Evolutionary conservation across 2,113 vertebrate species (phyloP).

Genomic region (Holacanthus passer): DNA sequence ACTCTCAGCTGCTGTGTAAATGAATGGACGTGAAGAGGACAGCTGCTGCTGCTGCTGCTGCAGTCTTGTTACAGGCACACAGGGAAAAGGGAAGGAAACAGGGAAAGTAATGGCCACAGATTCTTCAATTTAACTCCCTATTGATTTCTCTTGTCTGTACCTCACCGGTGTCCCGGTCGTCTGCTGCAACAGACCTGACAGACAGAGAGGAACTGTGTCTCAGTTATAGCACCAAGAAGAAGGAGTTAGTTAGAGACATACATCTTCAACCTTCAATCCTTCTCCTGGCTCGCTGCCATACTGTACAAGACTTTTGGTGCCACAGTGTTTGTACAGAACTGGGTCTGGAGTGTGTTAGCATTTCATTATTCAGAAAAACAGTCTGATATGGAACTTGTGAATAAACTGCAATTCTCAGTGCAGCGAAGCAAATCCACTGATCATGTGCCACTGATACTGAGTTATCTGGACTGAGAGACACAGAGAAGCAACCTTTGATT

Average conservation of each 20-base stretch:
- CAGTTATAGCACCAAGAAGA: slow-evolving; percentile 27
- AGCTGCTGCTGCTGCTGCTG: slow-evolving; percentile 23
- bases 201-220: slow-evolving; percentile 52
- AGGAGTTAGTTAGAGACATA: slow-evolving; percentile 34
- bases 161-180: slow-evolving; percentile 53
- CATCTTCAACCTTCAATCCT: background rate
- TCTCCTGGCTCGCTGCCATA: background rate
- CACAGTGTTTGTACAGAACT: too few species aligned
- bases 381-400: background rate
- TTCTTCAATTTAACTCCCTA: slow-evolving; percentile 81
- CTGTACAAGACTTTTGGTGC: background rate
- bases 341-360: too few species aligned
- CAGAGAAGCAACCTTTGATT: background rate
- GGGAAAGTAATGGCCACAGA: slow-evolving; percentile 78
- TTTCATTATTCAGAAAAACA: too few species aligned
- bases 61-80: slow-evolving; percentile 54
- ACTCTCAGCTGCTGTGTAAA: slow-evolving; percentile 3
- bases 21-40: slow-evolving; percentile 31
- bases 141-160: slow-evolving; percentile 77
- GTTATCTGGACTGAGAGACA: background rate
- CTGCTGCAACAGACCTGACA: slow-evolving; percentile 56
- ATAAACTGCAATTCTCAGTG: too few species aligned
- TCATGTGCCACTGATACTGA: background rate
- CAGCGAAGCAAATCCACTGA: background rate
- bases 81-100: slow-evolving; percentile 66